Evolutionary conservation across 2,797 vertebrate species (phyloP), one percentile per base, ranked within the genome.

Genomic region (Simalia tracyae): DNA sequence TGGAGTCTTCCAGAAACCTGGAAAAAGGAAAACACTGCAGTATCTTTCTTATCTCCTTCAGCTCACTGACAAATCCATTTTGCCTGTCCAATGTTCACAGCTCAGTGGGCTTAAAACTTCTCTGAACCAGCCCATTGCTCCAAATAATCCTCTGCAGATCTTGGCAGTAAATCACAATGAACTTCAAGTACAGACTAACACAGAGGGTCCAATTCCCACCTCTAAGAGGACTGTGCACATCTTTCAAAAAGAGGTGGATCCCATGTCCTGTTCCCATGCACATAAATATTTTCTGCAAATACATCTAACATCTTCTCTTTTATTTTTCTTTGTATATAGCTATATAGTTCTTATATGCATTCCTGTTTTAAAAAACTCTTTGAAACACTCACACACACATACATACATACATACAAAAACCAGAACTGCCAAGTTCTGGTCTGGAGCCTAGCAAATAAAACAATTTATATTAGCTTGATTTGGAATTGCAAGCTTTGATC

Each of bases 281-380:
- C 96, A 95, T 96, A 97, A 95, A 97, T 94, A 31, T 97, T 92
- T 94, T 95, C 94, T 93, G 95, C 93, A 93, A 95, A 93, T 95
- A 92, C 94, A 92, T 42, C 92, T 96, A 97, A 87, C 28, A 91
- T 91, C 91, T 94, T 94, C 93, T 95, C 94, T 95, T 96, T 95
- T 0, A 0, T 93, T 95, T 76, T 97, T 26, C 92, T 95, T 96
- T 97, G 96, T 1, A 64, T 96, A 96, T 96, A 96, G 93, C 94
- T 96, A 96, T 95, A 94, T 96, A 94, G 91, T 94, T 94, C 91
- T 86, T 96, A 97, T 96, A 92, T 97, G 97, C 96, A 97, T 90
- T 93, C 92, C 42, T 19, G 91, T 19, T 94, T 84, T 93, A 68
- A 92, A 94, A 0, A 0, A 56, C 91, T 95, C 92, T 91, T 89